Percentiles rank a stretch among this genome's conserved stretches.
These are phyloP conservation scores for Castor canadensis DNA, from an alignment of 2,113 vertebrate genomes.

Conservation along the genomic window DNA sequence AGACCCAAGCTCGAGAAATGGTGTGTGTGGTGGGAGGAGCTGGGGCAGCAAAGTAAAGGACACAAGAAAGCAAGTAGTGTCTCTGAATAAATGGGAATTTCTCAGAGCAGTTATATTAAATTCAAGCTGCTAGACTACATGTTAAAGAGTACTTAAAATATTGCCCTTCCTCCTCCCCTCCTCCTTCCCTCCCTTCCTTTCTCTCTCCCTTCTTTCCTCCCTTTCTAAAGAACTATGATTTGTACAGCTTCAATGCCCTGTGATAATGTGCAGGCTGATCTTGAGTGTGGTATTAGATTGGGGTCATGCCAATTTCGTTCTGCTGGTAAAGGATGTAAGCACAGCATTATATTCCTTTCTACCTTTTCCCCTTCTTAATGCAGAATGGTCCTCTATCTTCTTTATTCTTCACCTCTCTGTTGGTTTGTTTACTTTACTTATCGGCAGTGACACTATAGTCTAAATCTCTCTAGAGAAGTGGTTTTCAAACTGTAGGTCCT, in stretches of 20 bases:
- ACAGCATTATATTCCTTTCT: background rate
- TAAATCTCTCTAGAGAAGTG: background rate
- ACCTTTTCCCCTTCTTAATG: background rate
- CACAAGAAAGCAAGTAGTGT: background rate
- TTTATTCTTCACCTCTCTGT: background rate
- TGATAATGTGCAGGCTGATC: background rate
- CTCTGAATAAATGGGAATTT: background rate
- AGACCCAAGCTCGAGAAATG: background rate
- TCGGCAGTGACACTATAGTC: background rate
- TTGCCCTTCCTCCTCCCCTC: fast-evolving
- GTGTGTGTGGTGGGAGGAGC: background rate
- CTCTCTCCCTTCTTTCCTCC: fast-evolving
- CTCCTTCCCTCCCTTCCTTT: no score
- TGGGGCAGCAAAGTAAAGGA: background rate
- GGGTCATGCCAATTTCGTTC: background rate
- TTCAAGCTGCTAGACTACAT: background rate
- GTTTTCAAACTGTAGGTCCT: background rate
- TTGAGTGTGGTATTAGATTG: background rate
- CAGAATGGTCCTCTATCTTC: background rate
- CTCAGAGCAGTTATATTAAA: background rate
- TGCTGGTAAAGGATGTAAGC: background rate
- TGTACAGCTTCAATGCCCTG: background rate
- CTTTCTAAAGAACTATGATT: background rate
- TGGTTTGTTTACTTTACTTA: background rate
- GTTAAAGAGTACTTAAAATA: background rate